Percentiles rank a stretch among this genome's conserved stretches.
Conservation (phyloP, 2,113 vertebrate genomes). For the Rhynchomys soricoides region DNA sequence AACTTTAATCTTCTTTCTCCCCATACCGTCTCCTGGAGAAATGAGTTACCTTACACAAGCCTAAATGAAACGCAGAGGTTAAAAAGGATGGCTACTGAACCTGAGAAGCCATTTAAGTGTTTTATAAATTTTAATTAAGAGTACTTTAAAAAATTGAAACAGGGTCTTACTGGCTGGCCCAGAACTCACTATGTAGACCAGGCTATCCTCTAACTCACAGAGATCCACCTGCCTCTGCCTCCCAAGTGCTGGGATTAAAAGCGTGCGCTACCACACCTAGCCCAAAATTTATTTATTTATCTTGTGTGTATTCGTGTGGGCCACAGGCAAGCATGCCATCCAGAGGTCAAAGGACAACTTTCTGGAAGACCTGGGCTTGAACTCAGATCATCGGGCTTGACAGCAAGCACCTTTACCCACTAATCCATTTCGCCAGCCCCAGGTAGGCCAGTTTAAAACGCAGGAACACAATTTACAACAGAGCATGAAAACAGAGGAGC, state of each 20-base stretch:
- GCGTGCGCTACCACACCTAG: background rate
- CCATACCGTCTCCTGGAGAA: background rate
- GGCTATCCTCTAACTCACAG: background rate
- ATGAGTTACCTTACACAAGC: background rate
- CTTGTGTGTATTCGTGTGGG: background rate
- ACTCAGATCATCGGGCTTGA: background rate
- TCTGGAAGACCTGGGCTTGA: background rate
- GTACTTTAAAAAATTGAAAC: background rate
- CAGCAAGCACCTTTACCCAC: background rate
- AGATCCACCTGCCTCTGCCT: background rate
- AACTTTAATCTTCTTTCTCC: background rate
- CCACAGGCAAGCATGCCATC: background rate
- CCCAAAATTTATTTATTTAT: background rate
- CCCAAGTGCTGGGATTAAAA: background rate
- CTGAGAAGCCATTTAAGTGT: background rate
- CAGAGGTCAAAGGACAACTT: too few relatives aligned
- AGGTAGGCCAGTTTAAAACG: background rate
- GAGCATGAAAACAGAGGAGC: background rate
- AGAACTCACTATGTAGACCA: background rate
- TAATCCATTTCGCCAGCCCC: background rate
- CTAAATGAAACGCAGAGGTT: background rate
- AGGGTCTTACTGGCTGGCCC: background rate
- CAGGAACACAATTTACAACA: background rate
- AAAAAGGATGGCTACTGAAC: background rate
- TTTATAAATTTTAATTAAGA: background rate